Base-by-base conservation (phyloP, 1,140 invertebrate genomes). In the Conus betulinus region DNA sequence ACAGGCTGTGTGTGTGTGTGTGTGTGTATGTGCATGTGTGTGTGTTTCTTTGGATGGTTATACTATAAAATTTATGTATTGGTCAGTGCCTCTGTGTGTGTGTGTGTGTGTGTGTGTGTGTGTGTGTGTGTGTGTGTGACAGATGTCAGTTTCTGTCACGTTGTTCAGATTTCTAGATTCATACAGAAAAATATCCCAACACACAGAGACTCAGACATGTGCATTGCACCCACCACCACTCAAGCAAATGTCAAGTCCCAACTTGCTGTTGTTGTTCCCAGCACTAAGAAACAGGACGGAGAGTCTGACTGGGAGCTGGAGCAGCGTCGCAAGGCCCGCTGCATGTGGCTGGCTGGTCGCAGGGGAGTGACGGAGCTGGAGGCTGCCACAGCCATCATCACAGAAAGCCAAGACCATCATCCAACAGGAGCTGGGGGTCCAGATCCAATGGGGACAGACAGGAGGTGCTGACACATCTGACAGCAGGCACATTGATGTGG, bases 311-410 rank as follows among this genome's bases (percentile, higher is more conserved):
- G 96, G 90, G 97, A 98, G 89, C 95, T 96, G 20, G 96, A 96
- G 79, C 96, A 97, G 93, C 96, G 97, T 87, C 96, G 93, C 96
- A 96, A 93, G 82, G 90, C 91, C 13, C 91, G 92, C 27, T 94
- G 94, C 92, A 95, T 99, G 88, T 99, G 97, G 96, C 97, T 99
- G 51, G 97, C 97, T 3, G 98, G 98, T 23, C 97, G 96, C 94
- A 96, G 97, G 93, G 97, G 97, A 39, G 95, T 99, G 87, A 98
- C 98, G 67, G 97, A 97, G 78, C 96, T 95, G 88, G 97, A 99
- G 95, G 98, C 98, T 25, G 98, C 98, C 27, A 93, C 96, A 88
- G 95, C 98, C 84, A 96, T 99, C 7, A 97, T 99, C 67, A 91
- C 96, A 63, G 98, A 98, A 98, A 95, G 98, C 98, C 25, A 96